Evolutionary conservation across 2,888 invertebrate species (phyloP), one percentile per base, ranked within the genome.

Genomic region (Caenorhabditis afra): DNA sequence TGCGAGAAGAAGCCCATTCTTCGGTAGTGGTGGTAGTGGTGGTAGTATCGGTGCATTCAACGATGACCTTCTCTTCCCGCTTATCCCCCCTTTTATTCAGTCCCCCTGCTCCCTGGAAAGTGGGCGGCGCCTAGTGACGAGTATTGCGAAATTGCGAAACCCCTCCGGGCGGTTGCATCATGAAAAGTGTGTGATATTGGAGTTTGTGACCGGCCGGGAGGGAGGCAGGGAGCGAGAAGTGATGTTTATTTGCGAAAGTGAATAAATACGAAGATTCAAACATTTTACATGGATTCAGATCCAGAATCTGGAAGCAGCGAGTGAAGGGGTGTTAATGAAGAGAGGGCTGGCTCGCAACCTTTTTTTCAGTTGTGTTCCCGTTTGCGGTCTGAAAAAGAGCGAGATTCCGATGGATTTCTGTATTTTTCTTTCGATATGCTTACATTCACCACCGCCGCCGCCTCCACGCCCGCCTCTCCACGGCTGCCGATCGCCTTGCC

Each of bases 1-100:
- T 71, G 71, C 11, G 71, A 71, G 47, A 71, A 64, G 49, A 71
- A 71, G 47, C 71, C 71, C 71, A 71, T 71, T 62, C n/a, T 61
- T 35, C 18, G 18, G n/a, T 11, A 37, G 37, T 37, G 37, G 11
- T 37, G 18, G 35, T 47, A 47, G 10, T 47, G 11, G 23, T 20
- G 23, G 12, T 11, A 55, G 35, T 44, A 18, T 52, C 16, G 10
- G 23, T 1, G 10, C 14, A 45, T 53, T 39, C 14, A n/a, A 18
- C 44, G 20, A 23, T 41, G 16, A 23, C 59, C 41, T 2, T 58
- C 29, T 58, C 58, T 50, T 67, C 58, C 37, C 29, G 8, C 35
- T 16, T 20, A 18, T 12, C 7, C 8, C n/a, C n/a, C 16, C 1
- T 55, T 55, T 37, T 53, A 55, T 39, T 23, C 37, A n/a, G 29